These are phyloP conservation scores for Scaptomyza caliginosa DNA, from an alignment of 2,888 invertebrate genomes.

Conservation along the genomic window DNA sequence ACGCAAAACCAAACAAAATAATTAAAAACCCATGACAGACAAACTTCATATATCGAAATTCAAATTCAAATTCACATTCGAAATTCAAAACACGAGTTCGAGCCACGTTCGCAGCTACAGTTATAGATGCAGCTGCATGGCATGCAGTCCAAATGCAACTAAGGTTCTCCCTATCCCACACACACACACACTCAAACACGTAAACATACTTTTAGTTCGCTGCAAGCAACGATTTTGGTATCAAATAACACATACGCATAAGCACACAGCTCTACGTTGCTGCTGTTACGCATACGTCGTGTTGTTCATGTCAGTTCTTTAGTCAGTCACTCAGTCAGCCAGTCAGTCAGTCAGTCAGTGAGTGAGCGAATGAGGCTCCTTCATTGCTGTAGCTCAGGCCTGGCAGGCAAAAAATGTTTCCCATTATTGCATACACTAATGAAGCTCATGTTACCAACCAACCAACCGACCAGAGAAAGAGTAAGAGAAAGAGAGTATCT, in stretches of 20 bases:
- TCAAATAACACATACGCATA: slow-evolving; percentile 60
- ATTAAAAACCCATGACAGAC: slow-evolving; percentile 70
- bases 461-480: not conserved
- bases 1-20: slow-evolving; percentile 70
- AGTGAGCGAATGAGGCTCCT: slow-evolving; percentile 6
- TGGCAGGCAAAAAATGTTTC: slow-evolving; percentile 80
- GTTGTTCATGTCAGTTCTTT: slow-evolving; percentile 53
- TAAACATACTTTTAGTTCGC: slow-evolving; percentile 21
- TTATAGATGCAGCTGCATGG: slow-evolving; percentile 34
- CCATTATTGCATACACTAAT: slow-evolving; percentile 80
- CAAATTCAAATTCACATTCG: slow-evolving; percentile 61
- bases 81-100: slow-evolving; percentile 64
- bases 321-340: slow-evolving; percentile 24
- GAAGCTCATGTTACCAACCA: slow-evolving; percentile 76
- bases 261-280: slow-evolving; percentile 14
- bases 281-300: slow-evolving; percentile 66
- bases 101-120: slow-evolving; percentile 22
- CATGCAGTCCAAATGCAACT: slow-evolving; percentile 60
- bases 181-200: too few species aligned
- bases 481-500: slow-evolving; percentile 12
- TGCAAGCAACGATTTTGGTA: slow-evolving; percentile 60
- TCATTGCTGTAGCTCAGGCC: slow-evolving; percentile 57
- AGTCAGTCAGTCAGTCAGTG: slow-evolving; percentile 19
- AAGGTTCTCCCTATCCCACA: slow-evolving; percentile 1
- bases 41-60: slow-evolving; percentile 67